phyloP scores from a whole-genome alignment of 2,113 vertebrate genomes.

The Pagrus major region DNA sequence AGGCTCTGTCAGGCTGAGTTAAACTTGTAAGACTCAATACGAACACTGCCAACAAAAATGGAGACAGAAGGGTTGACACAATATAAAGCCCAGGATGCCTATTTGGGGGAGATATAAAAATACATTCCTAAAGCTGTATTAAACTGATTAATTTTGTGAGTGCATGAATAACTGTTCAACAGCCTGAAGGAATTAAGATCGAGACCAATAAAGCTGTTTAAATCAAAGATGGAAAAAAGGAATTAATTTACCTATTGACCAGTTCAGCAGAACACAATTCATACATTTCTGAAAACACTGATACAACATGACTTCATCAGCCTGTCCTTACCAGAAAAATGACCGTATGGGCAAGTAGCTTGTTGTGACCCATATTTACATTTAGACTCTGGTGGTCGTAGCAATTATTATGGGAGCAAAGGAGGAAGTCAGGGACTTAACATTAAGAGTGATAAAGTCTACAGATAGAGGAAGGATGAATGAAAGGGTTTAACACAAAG shows the following conservation, averaged over 20 bases:
- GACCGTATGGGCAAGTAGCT: no score
- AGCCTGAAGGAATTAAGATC: not conserved
- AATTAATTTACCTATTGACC: not conserved
- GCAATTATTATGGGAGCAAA: no score
- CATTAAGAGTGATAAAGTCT: no score
- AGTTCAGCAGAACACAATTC: not conserved
- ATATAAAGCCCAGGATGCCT: not conserved
- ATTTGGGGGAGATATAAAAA: not conserved
- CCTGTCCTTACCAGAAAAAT: no score
- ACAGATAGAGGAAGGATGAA: no score
- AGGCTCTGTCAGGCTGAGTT: constrained; percentile 39
- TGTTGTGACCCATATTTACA: no score
- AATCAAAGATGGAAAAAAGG: not conserved
- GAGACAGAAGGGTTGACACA: constrained; percentile 2
- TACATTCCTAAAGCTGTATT: not conserved
- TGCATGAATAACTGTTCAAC: not conserved
- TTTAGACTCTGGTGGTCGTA: no score
- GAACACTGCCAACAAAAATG: constrained; percentile 26
- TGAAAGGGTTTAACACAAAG: no score
- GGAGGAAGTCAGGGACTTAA: no score
- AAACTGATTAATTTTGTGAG: not conserved
- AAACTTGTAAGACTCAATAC: constrained; percentile 44
- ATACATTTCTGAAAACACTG: not conserved
- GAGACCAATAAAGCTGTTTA: not conserved
- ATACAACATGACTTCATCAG: not conserved